A percentile compares a stretch with the other conserved stretches of the same genome.
Evolutionary conservation across 2,113 vertebrate species (phyloP).

Genomic region (Strix aluco): DNA sequence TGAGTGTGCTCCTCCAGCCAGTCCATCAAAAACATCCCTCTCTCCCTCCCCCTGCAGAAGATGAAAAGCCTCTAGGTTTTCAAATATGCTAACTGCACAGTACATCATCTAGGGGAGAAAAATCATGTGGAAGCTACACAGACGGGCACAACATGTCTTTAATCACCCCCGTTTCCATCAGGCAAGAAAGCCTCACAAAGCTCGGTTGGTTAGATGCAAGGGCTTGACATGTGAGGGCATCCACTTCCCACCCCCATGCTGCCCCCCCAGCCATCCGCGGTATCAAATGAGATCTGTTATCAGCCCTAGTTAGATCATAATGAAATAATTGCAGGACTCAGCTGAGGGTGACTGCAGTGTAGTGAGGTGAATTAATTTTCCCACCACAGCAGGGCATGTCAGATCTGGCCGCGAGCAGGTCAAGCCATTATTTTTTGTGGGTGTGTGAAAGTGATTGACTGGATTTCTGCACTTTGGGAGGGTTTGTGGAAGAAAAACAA

Average conservation of each 20-base stretch:
- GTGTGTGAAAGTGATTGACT: constrained; percentile 53
- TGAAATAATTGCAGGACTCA: constrained; percentile 66
- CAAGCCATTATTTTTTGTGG: constrained; percentile 64
- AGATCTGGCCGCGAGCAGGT: constrained; percentile 57
- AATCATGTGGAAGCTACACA: constrained; percentile 36
- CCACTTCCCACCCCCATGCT: not conserved
- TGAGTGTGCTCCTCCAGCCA: constrained; percentile 45
- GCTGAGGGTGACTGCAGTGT: constrained; percentile 53
- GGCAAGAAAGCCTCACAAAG: constrained; percentile 29
- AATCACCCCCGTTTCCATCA: constrained; percentile 55
- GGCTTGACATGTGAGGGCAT: constrained; percentile 55
- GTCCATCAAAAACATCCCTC: constrained; percentile 19
- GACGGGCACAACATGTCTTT: constrained; percentile 60
- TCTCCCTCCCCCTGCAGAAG: not conserved
- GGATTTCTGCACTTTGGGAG: constrained; percentile 29
- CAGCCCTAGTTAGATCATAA: constrained; percentile 64
- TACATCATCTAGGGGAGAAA: constrained; percentile 19
- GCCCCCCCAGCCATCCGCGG: not conserved
- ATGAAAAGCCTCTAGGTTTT: constrained; percentile 45
- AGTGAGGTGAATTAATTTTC: constrained; percentile 66
- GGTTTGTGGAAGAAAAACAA: constrained; percentile 30
- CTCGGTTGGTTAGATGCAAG: constrained; percentile 14
- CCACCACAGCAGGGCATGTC: constrained; percentile 53
- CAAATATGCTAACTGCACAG: constrained; percentile 56
- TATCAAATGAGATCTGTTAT: constrained; percentile 65